These are phyloP conservation scores for Gymnorhina tibicen DNA, from an alignment of 2,113 vertebrate genomes.

Conservation along the genomic window DNA sequence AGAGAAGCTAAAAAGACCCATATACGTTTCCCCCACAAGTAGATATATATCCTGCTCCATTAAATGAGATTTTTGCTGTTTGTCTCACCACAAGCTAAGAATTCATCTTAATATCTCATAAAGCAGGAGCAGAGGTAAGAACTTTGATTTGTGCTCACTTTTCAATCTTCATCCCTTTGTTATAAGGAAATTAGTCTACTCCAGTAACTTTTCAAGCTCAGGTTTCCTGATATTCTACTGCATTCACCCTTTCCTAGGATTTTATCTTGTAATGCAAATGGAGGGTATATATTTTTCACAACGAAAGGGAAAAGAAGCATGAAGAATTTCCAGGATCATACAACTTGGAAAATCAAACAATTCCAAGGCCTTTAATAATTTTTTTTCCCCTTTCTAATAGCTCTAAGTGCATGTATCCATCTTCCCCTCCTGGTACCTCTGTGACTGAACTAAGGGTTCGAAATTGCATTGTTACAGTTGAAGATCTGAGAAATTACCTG, in stretches of 20 bases:
- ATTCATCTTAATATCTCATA: neutral
- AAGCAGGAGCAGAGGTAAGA: neutral
- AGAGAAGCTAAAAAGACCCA: neutral
- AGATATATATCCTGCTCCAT: neutral
- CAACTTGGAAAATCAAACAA: neutral
- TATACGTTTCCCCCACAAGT: neutral
- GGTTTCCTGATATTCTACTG: neutral
- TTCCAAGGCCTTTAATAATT: neutral
- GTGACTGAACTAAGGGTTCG: neutral
- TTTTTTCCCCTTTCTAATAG: neutral
- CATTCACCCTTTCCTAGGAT: neutral
- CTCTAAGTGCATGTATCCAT: neutral
- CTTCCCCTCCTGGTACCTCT: neutral
- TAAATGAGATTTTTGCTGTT: neutral
- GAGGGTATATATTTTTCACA: neutral
- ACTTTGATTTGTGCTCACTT: neutral
- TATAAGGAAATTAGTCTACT: neutral
- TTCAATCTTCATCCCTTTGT: neutral
- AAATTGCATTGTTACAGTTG: neutral
- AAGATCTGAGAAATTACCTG: neutral
- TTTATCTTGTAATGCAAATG: neutral
- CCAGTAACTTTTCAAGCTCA: neutral
- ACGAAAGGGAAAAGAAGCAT: neutral
- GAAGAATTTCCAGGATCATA: neutral
- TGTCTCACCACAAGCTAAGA: neutral